Percentiles rank a stretch among this genome's conserved stretches.
phyloP scores from a whole-genome alignment of 2,113 vertebrate genomes.

The Bagarius yarrelli region DNA sequence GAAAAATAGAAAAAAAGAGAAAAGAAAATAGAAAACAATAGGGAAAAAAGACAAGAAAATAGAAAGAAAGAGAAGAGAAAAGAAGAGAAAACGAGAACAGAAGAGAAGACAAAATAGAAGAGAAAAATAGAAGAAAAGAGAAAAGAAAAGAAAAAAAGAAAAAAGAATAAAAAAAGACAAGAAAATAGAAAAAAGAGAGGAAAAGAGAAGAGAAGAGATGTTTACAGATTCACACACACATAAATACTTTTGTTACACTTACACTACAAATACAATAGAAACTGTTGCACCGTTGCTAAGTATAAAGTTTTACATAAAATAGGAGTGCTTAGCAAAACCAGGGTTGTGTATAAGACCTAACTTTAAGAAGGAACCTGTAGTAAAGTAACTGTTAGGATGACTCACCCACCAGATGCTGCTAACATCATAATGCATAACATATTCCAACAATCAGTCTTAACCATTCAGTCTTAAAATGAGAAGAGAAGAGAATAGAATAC shows the following conservation, averaged over 20 bases:
- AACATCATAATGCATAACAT: neutral
- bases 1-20: too few relatives aligned
- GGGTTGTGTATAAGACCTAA: neutral
- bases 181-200: neutral
- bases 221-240: neutral
- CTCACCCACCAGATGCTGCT: constrained; percentile 5
- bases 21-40: neutral
- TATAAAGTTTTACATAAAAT: neutral
- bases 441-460: neutral
- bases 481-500: too few relatives aligned
- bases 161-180: neutral
- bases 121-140: neutral
- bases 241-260: constrained; percentile 24
- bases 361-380: neutral
- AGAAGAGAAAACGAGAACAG: too few relatives aligned
- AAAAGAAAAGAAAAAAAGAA: neutral
- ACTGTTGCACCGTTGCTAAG: neutral
- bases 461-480: too few relatives aligned
- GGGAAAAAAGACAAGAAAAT: too few relatives aligned
- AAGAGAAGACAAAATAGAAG: neutral
- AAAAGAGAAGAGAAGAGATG: neutral
- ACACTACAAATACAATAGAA: too few relatives aligned
- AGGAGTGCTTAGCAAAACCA: neutral
- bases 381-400: neutral
- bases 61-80: too few relatives aligned